Conservation (phyloP, 37 sponge, comb jelly and placozoan genomes). For the Amphimedon queenslandica region DNA sequence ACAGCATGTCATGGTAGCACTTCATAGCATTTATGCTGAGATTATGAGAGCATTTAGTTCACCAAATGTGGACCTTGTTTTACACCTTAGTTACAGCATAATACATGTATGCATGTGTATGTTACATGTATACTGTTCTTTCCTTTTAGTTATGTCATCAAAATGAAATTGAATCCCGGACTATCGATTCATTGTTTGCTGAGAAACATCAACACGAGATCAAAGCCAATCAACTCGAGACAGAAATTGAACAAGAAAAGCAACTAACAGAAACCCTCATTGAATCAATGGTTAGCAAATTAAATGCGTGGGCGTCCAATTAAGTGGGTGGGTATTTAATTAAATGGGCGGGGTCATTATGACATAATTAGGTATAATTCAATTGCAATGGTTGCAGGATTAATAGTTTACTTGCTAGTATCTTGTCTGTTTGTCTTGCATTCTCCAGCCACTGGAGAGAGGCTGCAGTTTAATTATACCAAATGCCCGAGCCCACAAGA, state of each 20-base stretch:
- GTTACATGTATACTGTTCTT: constrained; percentile 3
- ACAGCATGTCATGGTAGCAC: no score
- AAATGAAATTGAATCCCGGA: constrained; percentile 55
- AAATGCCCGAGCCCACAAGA: constrained; percentile 45
- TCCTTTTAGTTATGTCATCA: constrained; percentile 34
- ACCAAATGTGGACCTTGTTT: no score
- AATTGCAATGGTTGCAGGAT: no score
- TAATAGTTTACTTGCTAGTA: no score
- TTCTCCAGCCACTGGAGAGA: no score
- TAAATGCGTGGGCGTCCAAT: background rate
- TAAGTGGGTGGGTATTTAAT: no score
- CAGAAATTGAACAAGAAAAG: constrained; percentile 41
- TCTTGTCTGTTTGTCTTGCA: no score
- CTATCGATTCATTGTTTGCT: constrained; percentile 59
- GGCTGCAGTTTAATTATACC: constrained; percentile 55
- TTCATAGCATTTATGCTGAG: no score
- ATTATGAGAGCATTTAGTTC: no score
- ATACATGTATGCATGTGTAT: background rate
- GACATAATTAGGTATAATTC: no score
- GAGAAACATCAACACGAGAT: constrained; percentile 54
- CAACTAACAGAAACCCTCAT: constrained; percentile 44
- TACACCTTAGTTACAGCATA: background rate
- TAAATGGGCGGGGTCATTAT: no score
- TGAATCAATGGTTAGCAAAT: constrained; percentile 34
- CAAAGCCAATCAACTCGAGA: constrained; percentile 19